Evolutionary conservation across 2,113 vertebrate genomes (phyloP).

Genomic region (Poeciliopsis occidentalis): DNA sequence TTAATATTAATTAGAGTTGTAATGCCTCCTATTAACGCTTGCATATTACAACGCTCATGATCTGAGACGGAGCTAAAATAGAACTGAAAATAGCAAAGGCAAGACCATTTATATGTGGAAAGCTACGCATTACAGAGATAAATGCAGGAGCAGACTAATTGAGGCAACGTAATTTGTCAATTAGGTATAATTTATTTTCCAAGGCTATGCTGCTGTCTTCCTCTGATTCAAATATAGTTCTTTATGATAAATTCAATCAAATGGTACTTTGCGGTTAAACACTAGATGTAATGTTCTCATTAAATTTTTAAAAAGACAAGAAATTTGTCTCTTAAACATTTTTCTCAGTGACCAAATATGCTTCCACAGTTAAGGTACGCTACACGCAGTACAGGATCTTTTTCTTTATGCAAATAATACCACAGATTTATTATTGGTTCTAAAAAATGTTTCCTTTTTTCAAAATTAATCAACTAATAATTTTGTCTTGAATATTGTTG

Average conservation of each 20-base stretch:
- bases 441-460: neutral
- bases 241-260: constrained; percentile 87
- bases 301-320: constrained; percentile 77
- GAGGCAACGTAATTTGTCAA: constrained; percentile 80
- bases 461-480: too few species aligned
- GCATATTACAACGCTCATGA: constrained; percentile 74
- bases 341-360: constrained; percentile 75
- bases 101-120: constrained; percentile 75
- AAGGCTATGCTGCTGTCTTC: constrained; percentile 63
- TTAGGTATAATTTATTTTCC: constrained; percentile 81
- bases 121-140: constrained; percentile 79
- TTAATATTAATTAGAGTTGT: constrained; percentile 65
- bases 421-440: neutral
- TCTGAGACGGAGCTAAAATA: constrained; percentile 61
- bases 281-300: constrained; percentile 82
- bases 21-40: constrained; percentile 71
- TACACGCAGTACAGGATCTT: constrained; percentile 31
- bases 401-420: constrained; percentile 36
- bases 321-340: constrained; percentile 80
- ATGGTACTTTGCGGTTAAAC: constrained; percentile 85
- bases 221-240: constrained; percentile 86
- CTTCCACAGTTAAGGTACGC: constrained; percentile 75
- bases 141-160: constrained; percentile 80
- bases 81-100: constrained; percentile 76
- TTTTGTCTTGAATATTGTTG: too few species aligned